Evolutionary conservation across 1,140 invertebrate genomes (phyloP), one percentile per base, ranked within the genome.

Genomic region (Macrobrachium nipponense): DNA sequence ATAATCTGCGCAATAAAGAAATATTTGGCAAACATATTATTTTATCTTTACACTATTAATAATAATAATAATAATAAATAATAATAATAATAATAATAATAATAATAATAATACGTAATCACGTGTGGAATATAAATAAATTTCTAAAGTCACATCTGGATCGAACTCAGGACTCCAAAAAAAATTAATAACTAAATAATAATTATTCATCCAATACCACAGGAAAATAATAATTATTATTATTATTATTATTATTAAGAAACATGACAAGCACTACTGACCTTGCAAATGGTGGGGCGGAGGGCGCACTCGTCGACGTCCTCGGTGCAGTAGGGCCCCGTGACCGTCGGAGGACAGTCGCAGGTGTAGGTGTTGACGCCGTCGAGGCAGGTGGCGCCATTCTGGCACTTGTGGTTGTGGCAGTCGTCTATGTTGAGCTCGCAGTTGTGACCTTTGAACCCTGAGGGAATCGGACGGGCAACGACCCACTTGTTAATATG

Each of bases 381-480:
- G 91, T 98, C 97, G 70, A 97, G 91, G 90, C 97, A 98, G 0
- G 95, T 97, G 14, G 95, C 97, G 0, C 97, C 97, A 90, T 98
- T 98, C 91, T 96, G 95, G 90, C 97, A 98, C 23, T 96, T 92
- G 91, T 98, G 94, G 6, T 96, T 96, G 3, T 95, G 94, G 91
- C 97, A 98, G 90, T 98, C 96, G 92, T 98, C 96, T 89, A 89
- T 76, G 80, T 92, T 92, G 12, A 87, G 75, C 73, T 97, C 95
- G 91, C 96, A 98, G 90, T 97, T 94, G 87, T 94, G 94, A 20
- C 96, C 96, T 62, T 94, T 93, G 90, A 96, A 97, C 82, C 97
- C 97, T 97, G 93, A 0, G 93, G 91, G 12, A 12, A 87, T 75
- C 51, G 64, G 61, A 79, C 4, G 27, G 4, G n/a, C n/a, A n/a